These are phyloP conservation scores for Drosophila austrosaltans DNA, from an alignment of 2,888 invertebrate species.

Conservation along the genomic window DNA sequence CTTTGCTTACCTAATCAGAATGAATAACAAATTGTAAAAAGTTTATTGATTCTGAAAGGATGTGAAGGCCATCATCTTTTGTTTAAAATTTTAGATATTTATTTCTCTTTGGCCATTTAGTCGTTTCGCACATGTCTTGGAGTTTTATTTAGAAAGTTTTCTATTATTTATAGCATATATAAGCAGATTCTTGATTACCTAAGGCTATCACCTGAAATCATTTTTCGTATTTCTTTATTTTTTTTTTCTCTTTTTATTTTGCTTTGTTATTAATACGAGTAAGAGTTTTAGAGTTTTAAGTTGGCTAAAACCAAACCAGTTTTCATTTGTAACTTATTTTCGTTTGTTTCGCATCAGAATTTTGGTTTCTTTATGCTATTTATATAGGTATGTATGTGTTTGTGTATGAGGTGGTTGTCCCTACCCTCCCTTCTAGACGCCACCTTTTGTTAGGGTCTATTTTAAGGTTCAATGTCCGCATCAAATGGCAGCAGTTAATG, in stretches of 20 bases:
- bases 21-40: not conserved
- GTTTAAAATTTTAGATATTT: not conserved
- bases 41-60: constrained; percentile 1
- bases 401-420: not conserved
- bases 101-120: constrained; percentile 1
- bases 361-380: constrained; percentile 49
- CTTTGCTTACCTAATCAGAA: constrained; percentile 8
- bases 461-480: constrained; percentile 75
- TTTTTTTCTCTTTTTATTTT: constrained; percentile 26
- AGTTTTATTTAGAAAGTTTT: constrained; percentile 1
- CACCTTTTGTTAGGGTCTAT: constrained; percentile 50
- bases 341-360: constrained; percentile 68
- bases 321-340: constrained; percentile 76
- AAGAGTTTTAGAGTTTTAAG: constrained; percentile 70
- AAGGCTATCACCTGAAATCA: constrained; percentile 27
- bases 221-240: constrained; percentile 17
- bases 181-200: constrained; percentile 8
- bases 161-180: constrained; percentile 24
- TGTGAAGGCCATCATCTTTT: constrained; percentile 35
- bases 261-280: constrained; percentile 75
- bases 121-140: too few species aligned
- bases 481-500: constrained; percentile 62
- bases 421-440: too few species aligned
- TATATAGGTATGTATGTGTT: constrained; percentile 52
- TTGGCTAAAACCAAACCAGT: constrained; percentile 73